Conservation (phyloP, 2,797 vertebrate genomes). For the Mus minutoides region DNA sequence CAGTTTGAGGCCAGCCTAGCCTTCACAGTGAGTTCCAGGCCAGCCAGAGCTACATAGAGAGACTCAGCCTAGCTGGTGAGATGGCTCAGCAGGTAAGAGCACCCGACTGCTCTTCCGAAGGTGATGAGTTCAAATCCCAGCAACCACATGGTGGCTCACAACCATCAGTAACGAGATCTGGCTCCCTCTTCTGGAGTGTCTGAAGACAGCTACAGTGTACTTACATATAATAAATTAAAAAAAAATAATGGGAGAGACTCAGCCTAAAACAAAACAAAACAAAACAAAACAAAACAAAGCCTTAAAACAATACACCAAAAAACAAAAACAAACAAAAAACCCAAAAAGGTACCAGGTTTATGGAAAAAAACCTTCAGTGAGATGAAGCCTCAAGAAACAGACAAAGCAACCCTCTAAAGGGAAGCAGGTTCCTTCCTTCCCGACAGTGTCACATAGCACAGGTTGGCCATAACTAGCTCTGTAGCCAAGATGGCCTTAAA, state of each 20-base stretch:
- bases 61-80: background rate
- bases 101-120: too few species aligned
- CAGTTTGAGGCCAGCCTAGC: background rate
- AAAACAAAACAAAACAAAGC: background rate
- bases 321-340: background rate
- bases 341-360: background rate
- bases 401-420: background rate
- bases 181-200: too few species aligned
- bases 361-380: background rate
- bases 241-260: background rate
- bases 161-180: too few species aligned
- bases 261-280: background rate
- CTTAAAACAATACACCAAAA: background rate
- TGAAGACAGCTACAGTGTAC: too few species aligned
- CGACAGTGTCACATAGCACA: background rate
- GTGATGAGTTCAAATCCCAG: too few species aligned
- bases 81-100: too few species aligned
- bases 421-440: background rate
- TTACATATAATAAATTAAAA: too few species aligned
- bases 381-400: background rate
- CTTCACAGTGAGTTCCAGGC: background rate
- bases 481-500: background rate
- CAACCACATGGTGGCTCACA: too few species aligned
- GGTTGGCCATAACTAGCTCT: background rate
- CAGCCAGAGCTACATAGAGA: background rate